Conservation (phyloP, 1,140 invertebrate genomes). For the Drosophila nigrodunni region DNA sequence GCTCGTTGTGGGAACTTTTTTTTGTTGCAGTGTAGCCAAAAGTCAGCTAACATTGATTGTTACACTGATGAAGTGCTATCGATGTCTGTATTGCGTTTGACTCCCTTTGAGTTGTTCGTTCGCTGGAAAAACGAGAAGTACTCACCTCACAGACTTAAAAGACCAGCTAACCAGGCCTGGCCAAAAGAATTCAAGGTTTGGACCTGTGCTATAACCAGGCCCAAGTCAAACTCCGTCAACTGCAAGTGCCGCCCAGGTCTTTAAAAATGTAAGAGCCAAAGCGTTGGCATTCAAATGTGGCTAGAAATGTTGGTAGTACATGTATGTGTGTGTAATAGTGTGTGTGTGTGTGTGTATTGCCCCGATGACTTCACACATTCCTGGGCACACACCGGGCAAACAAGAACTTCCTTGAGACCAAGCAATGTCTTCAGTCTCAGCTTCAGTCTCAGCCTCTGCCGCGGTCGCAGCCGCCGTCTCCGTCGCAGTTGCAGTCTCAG, state of each 20-base stretch:
- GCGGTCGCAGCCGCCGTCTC: neutral
- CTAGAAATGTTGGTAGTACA: neutral
- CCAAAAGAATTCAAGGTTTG: constrained; percentile 60
- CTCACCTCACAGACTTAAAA: neutral
- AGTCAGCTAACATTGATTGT: constrained; percentile 62
- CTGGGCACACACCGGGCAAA: constrained; percentile 50
- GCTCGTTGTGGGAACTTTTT: neutral
- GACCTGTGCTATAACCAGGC: neutral
- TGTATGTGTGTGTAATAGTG: constrained; percentile 8
- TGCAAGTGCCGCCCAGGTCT: constrained; percentile 78
- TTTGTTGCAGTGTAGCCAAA: constrained; percentile 57
- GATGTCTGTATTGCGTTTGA: constrained; percentile 81
- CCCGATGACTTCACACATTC: constrained; percentile 82
- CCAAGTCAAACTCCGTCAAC: constrained; percentile 20
- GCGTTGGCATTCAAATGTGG: constrained; percentile 68
- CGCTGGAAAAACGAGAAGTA: constrained; percentile 73
- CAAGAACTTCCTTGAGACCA: constrained; percentile 55
- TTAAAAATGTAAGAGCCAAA: constrained; percentile 72
- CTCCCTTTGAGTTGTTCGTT: constrained; percentile 69
- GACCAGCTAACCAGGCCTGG: neutral
- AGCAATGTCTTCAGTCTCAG: constrained; percentile 40
- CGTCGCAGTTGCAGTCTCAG: neutral
- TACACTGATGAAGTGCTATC: constrained; percentile 79
- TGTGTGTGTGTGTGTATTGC: constrained; percentile 21
- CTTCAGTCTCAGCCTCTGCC: constrained; percentile 6